Evolutionary conservation across 2,113 vertebrate species (phyloP).

Genomic region (chimpanzee (Pan troglodytes)): DNA sequence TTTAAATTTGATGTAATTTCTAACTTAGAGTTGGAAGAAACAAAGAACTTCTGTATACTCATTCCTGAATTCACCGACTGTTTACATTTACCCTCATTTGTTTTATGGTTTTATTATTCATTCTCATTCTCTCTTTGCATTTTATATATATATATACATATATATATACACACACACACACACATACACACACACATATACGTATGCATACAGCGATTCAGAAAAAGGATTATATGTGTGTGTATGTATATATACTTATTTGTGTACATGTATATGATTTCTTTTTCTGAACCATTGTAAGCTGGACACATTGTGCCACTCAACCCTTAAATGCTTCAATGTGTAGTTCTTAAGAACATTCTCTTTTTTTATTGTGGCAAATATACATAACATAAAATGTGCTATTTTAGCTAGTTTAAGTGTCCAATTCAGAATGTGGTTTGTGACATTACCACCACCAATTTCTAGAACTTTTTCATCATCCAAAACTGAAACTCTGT

Average conservation of each 20-base stretch:
- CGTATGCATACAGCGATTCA: no score
- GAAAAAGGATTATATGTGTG: neutral
- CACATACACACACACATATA: fast-evolving
- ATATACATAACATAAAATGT: neutral
- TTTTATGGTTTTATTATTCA: neutral
- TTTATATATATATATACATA: no score
- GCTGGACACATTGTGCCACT: neutral
- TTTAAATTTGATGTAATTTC: neutral
- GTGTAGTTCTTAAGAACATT: neutral
- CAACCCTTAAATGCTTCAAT: neutral
- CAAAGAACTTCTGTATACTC: neutral
- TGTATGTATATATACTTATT: neutral
- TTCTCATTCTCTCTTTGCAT: neutral
- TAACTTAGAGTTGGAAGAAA: neutral
- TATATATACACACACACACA: fast-evolving
- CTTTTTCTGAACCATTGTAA: neutral
- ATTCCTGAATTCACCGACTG: neutral
- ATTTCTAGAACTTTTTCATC: neutral
- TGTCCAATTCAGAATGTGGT: neutral
- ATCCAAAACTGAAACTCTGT: neutral
- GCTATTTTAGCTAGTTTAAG: neutral
- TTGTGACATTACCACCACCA: neutral
- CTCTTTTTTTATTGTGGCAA: neutral
- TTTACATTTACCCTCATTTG: neutral
- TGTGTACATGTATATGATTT: neutral